Evolutionary conservation across 2,888 invertebrate species (phyloP).

Genomic region (Ectobius pallidus): DNA sequence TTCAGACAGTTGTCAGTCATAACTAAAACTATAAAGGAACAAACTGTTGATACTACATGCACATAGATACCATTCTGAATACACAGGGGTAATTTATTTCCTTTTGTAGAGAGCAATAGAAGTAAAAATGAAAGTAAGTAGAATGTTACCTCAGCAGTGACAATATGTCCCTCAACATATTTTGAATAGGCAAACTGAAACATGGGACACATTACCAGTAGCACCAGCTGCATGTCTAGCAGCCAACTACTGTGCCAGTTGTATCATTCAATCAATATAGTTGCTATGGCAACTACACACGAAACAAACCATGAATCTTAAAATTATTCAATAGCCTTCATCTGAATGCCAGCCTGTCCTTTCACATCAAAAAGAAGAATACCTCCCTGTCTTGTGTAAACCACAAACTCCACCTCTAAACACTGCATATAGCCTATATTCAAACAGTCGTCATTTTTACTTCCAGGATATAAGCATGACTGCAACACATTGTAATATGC

Average conservation of each 20-base stretch:
- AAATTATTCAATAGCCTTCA: background rate
- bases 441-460: too few relatives aligned
- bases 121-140: too few relatives aligned
- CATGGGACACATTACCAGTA: background rate
- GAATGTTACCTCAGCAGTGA: slow-evolving; percentile 67
- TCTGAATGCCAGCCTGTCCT: background rate
- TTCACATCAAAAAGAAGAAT: background rate
- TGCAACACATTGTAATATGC: too few relatives aligned
- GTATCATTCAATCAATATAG: background rate
- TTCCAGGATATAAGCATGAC: too few relatives aligned
- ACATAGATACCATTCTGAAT: too few relatives aligned
- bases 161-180: slow-evolving; percentile 67
- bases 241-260: background rate
- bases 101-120: too few relatives aligned
- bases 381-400: background rate
- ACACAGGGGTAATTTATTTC: too few relatives aligned
- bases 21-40: too few relatives aligned
- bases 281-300: background rate
- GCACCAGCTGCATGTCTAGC: background rate
- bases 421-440: background rate
- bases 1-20: too few relatives aligned
- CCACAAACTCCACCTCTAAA: background rate
- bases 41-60: too few relatives aligned
- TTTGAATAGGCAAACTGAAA: slow-evolving; percentile 50
- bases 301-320: background rate